Evolutionary conservation across 2,888 invertebrate genomes (phyloP).

Genomic region (Microchrysa polita): DNA sequence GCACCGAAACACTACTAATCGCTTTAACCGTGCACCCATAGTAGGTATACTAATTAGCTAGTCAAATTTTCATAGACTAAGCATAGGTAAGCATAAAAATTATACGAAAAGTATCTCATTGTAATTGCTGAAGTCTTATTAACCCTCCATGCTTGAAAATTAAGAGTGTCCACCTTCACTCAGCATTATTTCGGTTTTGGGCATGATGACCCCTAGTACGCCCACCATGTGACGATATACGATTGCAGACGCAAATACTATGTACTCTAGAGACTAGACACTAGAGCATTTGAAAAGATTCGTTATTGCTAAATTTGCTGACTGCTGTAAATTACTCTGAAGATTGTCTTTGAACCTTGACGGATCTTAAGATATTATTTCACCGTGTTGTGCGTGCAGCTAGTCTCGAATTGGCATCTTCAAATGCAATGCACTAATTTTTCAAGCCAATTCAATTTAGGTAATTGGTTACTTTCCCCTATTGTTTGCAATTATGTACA

Average conservation of each 20-base stretch:
- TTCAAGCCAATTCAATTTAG: neutral
- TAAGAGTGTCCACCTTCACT: constrained; percentile 30
- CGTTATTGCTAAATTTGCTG: too few species aligned
- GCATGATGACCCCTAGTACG: constrained; percentile 1
- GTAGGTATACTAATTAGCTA: constrained; percentile 33
- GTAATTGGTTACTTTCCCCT: neutral
- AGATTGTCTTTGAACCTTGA: neutral
- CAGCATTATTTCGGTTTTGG: neutral
- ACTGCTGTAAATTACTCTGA: too few species aligned
- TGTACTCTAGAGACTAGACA: neutral
- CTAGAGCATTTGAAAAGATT: neutral
- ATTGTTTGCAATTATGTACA: constrained; percentile 28
- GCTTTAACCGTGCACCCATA: neutral
- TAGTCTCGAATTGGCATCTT: constrained; percentile 3
- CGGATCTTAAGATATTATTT: neutral
- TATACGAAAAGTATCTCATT: neutral
- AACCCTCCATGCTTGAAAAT: constrained; percentile 11
- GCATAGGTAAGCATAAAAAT: neutral
- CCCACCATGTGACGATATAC: neutral
- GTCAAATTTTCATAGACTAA: constrained; percentile 22
- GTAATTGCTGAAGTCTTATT: constrained; percentile 13
- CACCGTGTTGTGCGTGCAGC: neutral
- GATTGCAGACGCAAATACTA: neutral
- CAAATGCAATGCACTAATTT: constrained; percentile 14
- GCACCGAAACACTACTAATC: constrained; percentile 15